Evolutionary conservation across 2,888 invertebrate species (phyloP).

Genomic region (Entomobrya multifasciata): DNA sequence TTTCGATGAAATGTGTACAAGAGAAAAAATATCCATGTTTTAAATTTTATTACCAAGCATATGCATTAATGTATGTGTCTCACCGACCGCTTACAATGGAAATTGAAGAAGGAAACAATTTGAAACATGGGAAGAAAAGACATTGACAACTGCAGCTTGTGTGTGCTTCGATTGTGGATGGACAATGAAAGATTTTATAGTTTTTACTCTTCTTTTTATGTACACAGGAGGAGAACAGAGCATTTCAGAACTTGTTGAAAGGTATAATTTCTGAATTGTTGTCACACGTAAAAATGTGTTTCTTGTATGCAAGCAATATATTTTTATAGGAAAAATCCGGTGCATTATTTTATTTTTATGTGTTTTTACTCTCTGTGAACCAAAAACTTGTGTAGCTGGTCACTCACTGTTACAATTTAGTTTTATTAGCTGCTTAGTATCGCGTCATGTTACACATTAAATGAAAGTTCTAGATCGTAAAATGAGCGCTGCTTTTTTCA

Average conservation of each 20-base stretch:
- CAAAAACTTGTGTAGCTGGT: conserved; percentile 19
- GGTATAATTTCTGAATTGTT: conserved; percentile 63
- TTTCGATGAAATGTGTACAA: conserved; percentile 67
- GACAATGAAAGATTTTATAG: conserved; percentile 59
- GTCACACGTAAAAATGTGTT: conserved; percentile 61
- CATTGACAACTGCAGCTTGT: conserved; percentile 47
- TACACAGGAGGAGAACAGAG: conserved; percentile 10
- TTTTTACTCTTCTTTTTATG: conserved; percentile 18
- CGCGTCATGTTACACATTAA: conserved; percentile 56
- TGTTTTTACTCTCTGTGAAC: conserved; percentile 4
- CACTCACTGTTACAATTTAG: conserved; percentile 51
- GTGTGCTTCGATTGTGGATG: too few species aligned
- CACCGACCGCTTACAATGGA: conserved; percentile 33
- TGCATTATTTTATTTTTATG: neutral
- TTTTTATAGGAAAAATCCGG: too few species aligned
- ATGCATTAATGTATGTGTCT: too few species aligned
- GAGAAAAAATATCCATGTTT: conserved; percentile 39
- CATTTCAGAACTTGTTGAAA: conserved; percentile 59
- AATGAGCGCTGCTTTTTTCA: conserved; percentile 7
- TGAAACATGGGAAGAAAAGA: conserved; percentile 59
- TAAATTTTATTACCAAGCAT: conserved; percentile 59
- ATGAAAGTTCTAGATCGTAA: conserved; percentile 48
- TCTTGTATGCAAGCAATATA: too few species aligned
- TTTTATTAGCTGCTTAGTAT: conserved; percentile 7
- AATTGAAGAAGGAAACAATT: conserved; percentile 28